Evolutionary conservation across 35 echinoderm and acorn worm species (phyloP).

Genomic region (Acanthaster planci): DNA sequence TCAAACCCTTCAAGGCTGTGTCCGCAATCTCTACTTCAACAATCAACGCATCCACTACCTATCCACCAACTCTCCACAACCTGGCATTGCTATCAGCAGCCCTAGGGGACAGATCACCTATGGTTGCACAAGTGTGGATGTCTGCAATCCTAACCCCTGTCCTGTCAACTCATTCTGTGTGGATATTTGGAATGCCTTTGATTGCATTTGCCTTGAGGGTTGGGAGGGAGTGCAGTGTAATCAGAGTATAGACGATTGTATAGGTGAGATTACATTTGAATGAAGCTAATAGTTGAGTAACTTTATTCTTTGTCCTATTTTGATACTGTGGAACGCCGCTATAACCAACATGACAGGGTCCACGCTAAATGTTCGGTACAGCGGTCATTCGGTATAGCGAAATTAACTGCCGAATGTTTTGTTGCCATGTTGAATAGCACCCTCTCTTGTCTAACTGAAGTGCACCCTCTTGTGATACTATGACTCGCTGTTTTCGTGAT

Average conservation of each 20-base stretch:
- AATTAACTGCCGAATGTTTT: too few species aligned
- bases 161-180: constrained; percentile 73
- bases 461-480: too few species aligned
- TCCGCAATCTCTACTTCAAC: constrained; percentile 73
- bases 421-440: too few species aligned
- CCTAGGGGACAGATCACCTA: constrained; percentile 44
- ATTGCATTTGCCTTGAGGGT: constrained; percentile 79
- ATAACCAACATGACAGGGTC: too few species aligned
- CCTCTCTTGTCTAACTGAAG: too few species aligned
- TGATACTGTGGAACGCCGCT: too few species aligned
- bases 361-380: too few species aligned
- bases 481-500: too few species aligned
- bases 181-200: constrained; percentile 78
- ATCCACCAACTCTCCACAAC: constrained; percentile 39
- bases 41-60: constrained; percentile 71
- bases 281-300: too few species aligned
- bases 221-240: constrained; percentile 79
- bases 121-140: constrained; percentile 69
- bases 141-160: constrained; percentile 75
- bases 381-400: too few species aligned
- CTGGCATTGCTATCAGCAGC: constrained; percentile 52
- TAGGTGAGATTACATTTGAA: constrained; percentile 61
- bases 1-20: constrained; percentile 69
- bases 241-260: constrained; percentile 85
- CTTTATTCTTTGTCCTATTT: too few species aligned